Percentiles rank a stretch among this genome's conserved stretches.
These are phyloP conservation scores for Formica exsecta DNA, from an alignment of 1,140 invertebrate species.

Conservation along the genomic window DNA sequence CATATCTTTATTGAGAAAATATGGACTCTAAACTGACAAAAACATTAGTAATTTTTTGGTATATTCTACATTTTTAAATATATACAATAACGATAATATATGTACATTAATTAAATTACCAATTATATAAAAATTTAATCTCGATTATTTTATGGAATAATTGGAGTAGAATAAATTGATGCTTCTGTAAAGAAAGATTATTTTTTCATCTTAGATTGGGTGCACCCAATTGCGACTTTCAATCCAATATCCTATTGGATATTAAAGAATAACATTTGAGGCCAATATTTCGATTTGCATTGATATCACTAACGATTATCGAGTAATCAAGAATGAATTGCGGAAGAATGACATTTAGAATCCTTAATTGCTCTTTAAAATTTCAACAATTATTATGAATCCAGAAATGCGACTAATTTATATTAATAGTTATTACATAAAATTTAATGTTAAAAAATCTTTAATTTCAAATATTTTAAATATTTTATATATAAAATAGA, in stretches of 20 bases:
- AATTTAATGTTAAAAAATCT: background rate
- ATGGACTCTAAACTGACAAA: background rate
- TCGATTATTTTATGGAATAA: conserved; percentile 66
- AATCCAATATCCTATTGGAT: conserved; percentile 73
- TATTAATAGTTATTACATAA: background rate
- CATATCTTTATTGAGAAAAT: background rate
- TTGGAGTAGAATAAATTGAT: conserved; percentile 38
- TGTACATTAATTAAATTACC: conserved; percentile 79
- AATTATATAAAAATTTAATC: conserved; percentile 78
- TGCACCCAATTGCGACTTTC: background rate
- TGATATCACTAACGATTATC: background rate
- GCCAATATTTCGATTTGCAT: conserved; percentile 66
- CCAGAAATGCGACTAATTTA: background rate
- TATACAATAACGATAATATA: conserved; percentile 75
- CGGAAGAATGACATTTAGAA: background rate
- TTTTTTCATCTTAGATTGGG: conserved; percentile 63
- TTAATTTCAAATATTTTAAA: background rate
- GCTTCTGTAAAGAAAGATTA: conserved; percentile 16
- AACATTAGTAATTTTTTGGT: background rate
- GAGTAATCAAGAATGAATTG: conserved; percentile 21
- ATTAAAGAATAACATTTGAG: conserved; percentile 78
- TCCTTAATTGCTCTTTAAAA: conserved; percentile 22
- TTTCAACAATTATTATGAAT: background rate
- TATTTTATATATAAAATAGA: too few species aligned
- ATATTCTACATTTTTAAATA: conserved; percentile 9